Conservation (phyloP, 1,140 invertebrate species). For the Drosophila quadrilineata region DNA sequence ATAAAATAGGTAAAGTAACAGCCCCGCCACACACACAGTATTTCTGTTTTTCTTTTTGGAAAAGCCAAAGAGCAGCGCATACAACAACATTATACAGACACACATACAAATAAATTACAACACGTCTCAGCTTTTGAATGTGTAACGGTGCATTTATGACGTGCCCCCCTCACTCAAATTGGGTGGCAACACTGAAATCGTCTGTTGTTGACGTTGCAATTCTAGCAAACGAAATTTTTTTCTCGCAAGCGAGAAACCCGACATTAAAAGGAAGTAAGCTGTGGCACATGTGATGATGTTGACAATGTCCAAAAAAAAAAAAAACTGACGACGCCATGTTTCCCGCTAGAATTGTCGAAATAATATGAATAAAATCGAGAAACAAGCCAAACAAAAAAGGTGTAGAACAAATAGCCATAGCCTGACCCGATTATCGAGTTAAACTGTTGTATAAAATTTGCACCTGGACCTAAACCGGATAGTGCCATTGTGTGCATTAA, state of each 20-base stretch:
- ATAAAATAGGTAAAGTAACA: slow-evolving; percentile 51
- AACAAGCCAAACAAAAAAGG: too few relatives aligned
- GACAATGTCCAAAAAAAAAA: too few relatives aligned
- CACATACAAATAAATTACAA: slow-evolving; percentile 38
- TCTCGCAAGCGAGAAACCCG: too few relatives aligned
- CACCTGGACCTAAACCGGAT: slow-evolving; percentile 78
- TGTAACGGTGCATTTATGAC: slow-evolving; percentile 71
- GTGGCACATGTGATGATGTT: slow-evolving; percentile 11
- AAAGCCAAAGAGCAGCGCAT: slow-evolving; percentile 41
- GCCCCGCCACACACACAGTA: slow-evolving; percentile 26
- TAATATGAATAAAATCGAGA: slow-evolving; percentile 23
- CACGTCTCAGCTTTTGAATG: slow-evolving; percentile 62
- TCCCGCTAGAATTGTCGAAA: slow-evolving; percentile 68
- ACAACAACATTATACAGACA: slow-evolving; percentile 7
- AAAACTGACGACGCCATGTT: slow-evolving; percentile 63
- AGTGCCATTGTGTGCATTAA: slow-evolving; percentile 63
- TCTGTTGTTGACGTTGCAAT: slow-evolving; percentile 48
- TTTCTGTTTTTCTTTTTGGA: too few relatives aligned
- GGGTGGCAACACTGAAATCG: slow-evolving; percentile 32
- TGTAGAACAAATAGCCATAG: slow-evolving; percentile 50
- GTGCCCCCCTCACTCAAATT: slow-evolving; percentile 25
- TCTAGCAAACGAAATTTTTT: too few relatives aligned
- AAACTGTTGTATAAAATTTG: slow-evolving; percentile 76
- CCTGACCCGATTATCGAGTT: slow-evolving; percentile 77
- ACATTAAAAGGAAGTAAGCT: slow-evolving; percentile 3